Base-by-base conservation (phyloP, 2,888 invertebrate genomes). In the Macaria notata region DNA sequence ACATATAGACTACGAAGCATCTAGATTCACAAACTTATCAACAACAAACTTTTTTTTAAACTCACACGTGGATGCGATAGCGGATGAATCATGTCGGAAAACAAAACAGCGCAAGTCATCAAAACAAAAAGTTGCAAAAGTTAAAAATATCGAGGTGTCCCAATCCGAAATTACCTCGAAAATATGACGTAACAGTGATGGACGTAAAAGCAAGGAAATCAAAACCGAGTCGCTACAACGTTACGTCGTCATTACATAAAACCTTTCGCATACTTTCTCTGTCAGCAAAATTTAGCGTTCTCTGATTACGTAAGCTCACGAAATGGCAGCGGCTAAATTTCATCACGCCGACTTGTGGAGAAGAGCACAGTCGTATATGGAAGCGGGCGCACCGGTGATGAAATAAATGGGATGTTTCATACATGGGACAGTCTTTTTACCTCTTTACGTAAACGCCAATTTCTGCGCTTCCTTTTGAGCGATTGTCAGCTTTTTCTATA, bases 241-340 rank as follows among this genome's bases (percentile, higher is more conserved):
- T 89, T 89, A 91, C 91, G 90, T 90, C 71, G 77, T 64, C 69
- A 64, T 91, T 91, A 88, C 86, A 85, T 90, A 90, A 90, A 83
- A 77, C 88, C 91, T 91, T 91, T 91, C 91, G 90, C 83, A 83
- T 84, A 88, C 91, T 91, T 91, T 91, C 91, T 89, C 91, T 88
- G 89, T 84, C 88, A 86, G 86, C 89, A 90, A 90, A 91, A 90
- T 90, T 91, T 88, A 87, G 90, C 88, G 85, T 86, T 83, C 83
- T 77, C 74, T 66, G 54, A 75, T 89, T 90, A 79, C 78, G 86
- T 82, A 82, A 88, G 75, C 68, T 71, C 78, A 82, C 84, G 82
- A 89, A 91, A 90, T 89, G 87, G 88, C 89, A 88, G 82, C 81
- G 81, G 83, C 86, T 83, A 85, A 88, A 88, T 91, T 91, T 91